Evolutionary conservation across 2,113 vertebrate species (phyloP), one percentile per base, ranked within the genome.

Genomic region (Apodemus speciosus): DNA sequence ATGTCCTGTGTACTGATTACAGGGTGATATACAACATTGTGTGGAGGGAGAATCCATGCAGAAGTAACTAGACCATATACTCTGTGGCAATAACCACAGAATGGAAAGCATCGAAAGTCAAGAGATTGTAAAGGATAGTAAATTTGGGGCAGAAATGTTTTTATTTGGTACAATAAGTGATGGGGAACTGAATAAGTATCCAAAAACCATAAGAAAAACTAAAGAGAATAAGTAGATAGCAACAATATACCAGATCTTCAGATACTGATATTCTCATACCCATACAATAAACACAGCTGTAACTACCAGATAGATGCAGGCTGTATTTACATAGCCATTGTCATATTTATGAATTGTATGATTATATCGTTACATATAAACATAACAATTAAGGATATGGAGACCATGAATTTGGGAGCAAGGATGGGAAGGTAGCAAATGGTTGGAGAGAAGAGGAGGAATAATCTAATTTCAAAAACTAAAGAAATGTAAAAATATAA

Each of bases 31-130:
- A 60, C 27, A 49, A 32, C 38, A 68, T 13, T n/a, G 1, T 0
- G 8, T 6, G 9, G n/a, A 0, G 1, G 3, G 15, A 21, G 14
- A 15, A 46, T 15, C 0, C 9, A 49, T 40, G 1, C 18, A 43
- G 62, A 94, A 94, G 58, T 51, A 69, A 46, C 25, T 10, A n/a
- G 11, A 23, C 16, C 75, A 43, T 2, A 64, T 38, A 40, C 14
- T 69, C 13, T 43, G 4, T 38, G 16, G 32, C 76, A 38, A 3
- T 49, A 30, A 89, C n/a, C 53, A 69, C 38, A 53, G 49, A 71
- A 49, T n/a, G 18, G 35, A 69, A 69, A n/a, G n/a, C 58, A 4
- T 25, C 49, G 14, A n/a, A 2, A 7, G 9, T 14, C 0, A 4
- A 60, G 35, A 25, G 51, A 51, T 62, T 79, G 35, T 51, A 90